A percentile compares a stretch with the other conserved stretches of the same genome.
phyloP scores from a whole-genome alignment of 2,113 vertebrate species.

The Phainopepla nitens region DNA sequence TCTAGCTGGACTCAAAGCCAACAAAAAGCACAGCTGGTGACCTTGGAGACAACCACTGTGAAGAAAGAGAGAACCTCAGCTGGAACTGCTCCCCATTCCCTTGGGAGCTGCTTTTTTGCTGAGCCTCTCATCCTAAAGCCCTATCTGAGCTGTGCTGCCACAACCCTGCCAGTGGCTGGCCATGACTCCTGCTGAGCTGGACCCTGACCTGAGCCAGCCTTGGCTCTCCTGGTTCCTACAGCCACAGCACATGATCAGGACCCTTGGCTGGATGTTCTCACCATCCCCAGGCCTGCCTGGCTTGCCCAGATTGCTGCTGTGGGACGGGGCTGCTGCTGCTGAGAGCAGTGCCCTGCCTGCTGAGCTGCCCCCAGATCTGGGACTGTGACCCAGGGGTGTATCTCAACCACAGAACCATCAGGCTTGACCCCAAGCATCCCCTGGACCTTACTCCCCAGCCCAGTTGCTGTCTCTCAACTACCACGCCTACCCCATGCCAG shows the following conservation, averaged over 20 bases:
- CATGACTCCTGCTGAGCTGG: neutral
- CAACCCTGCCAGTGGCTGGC: neutral
- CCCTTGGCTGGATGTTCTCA: neutral
- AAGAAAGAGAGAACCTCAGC: neutral
- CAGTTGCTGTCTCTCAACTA: rapidly evolving
- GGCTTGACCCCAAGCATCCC: neutral
- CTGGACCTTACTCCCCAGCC: neutral
- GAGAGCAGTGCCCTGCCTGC: neutral
- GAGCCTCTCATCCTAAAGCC: neutral
- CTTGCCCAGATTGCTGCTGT: rapidly evolving
- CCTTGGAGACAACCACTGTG: neutral
- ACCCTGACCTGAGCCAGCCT: rapidly evolving
- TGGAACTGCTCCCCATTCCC: neutral
- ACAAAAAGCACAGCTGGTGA: neutral
- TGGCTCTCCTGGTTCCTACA: neutral
- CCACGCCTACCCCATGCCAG: rapidly evolving
- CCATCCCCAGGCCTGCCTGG: neutral
- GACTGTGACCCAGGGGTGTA: neutral
- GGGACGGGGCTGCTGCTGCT: rapidly evolving
- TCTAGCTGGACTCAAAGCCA: neutral
- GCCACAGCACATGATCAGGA: neutral
- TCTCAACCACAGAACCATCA: neutral
- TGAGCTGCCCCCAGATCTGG: neutral
- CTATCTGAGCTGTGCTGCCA: neutral
- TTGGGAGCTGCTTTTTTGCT: neutral